A percentile compares a stretch with the other conserved stretches of the same genome.
Evolutionary conservation across 30 jellyfish, hydroid and myxozoan species (phyloP).

Genomic region (Sanderia malayensis): DNA sequence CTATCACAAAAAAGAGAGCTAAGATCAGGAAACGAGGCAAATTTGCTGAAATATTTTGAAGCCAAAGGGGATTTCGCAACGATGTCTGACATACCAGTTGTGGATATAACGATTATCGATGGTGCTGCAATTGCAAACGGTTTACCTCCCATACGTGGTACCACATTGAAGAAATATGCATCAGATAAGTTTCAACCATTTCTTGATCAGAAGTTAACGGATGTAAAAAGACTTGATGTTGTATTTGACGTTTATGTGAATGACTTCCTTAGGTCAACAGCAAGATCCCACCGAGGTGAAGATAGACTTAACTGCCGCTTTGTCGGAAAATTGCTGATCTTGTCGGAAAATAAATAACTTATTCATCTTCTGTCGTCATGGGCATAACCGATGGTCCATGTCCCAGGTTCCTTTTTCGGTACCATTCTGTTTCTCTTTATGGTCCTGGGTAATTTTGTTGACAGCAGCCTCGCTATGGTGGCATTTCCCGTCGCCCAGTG

Average conservation of each 20-base stretch:
- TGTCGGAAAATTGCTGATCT: too few relatives aligned
- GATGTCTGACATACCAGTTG: conserved; percentile 2
- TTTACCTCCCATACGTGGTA: conserved; percentile 9
- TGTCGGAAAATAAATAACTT: too few relatives aligned
- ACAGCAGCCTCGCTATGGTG: too few relatives aligned
- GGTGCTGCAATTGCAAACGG: conserved; percentile 18
- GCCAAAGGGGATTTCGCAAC: background rate
- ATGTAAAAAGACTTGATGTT: background rate
- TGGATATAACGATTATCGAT: background rate
- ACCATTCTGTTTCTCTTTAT: too few relatives aligned
- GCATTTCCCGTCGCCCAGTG: too few relatives aligned
- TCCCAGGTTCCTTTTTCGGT: too few relatives aligned
- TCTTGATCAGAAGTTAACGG: background rate
- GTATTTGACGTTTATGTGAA: background rate
- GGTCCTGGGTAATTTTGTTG: too few relatives aligned
- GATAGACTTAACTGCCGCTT: too few relatives aligned
- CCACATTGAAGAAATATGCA: background rate
- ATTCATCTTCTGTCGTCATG: too few relatives aligned
- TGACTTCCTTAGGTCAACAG: background rate
- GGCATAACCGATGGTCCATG: too few relatives aligned
- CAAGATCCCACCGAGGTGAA: background rate
- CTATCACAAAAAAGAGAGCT: background rate
- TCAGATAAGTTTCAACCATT: background rate
- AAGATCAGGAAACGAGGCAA: background rate
- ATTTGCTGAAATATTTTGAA: background rate